phyloP scores from a whole-genome alignment of 53 echinoderm and acorn worm genomes.

The Echinarachnius parma region DNA sequence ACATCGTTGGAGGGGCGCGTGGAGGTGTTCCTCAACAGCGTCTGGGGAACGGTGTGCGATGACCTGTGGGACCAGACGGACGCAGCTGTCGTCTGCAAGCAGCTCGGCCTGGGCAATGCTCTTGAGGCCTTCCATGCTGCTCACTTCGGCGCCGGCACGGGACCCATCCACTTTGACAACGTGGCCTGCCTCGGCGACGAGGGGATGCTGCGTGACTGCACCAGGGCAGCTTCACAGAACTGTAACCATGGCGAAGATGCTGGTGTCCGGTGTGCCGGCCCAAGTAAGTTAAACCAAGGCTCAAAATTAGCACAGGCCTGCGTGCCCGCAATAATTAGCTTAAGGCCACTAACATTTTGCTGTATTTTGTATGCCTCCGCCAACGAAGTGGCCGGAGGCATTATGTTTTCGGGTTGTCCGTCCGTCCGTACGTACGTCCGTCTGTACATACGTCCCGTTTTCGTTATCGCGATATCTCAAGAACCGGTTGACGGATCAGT shows the following conservation, averaged over 20 bases:
- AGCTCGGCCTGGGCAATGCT: conserved; percentile 4
- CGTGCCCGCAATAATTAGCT: no score
- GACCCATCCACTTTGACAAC: background rate
- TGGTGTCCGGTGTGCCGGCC: background rate
- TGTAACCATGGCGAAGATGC: conserved; percentile 2
- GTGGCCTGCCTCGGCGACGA: background rate
- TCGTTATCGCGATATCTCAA: no score
- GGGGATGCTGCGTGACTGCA: background rate
- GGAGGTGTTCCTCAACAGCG: conserved; percentile 16
- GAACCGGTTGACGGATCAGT: no score
- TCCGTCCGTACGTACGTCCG: no score
- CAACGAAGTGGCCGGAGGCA: no score
- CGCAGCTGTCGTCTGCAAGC: conserved; percentile 6
- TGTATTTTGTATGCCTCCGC: no score
- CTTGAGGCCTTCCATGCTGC: background rate
- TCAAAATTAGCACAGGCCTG: no score
- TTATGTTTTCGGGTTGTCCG: no score
- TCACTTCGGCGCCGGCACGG: background rate
- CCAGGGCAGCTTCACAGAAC: background rate
- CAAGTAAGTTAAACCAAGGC: no score
- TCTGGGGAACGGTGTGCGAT: conserved; percentile 29
- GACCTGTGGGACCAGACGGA: conserved; percentile 21
- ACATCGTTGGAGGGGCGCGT: conserved; percentile 5
- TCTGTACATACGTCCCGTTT: no score
- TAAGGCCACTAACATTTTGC: no score